Conservation (phyloP, 2,888 invertebrate genomes). For the Hermaeophaga mercurialis region DNA sequence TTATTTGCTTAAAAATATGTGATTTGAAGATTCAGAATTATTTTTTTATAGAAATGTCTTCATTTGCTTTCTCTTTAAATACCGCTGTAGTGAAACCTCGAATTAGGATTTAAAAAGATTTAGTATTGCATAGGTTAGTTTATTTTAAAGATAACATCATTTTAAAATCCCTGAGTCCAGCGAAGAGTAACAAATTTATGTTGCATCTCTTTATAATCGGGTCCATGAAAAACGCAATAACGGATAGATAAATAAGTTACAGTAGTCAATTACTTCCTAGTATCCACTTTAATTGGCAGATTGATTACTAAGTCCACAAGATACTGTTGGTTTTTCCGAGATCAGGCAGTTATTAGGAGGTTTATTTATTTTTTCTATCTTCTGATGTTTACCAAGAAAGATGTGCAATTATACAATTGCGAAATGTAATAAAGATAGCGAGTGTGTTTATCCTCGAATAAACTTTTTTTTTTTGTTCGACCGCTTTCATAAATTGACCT, state of each 20-base stretch:
- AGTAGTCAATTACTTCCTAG: constrained; percentile 12
- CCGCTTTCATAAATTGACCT: constrained; percentile 14
- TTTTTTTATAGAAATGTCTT: too few species aligned
- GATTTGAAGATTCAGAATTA: too few species aligned
- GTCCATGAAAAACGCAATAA: constrained; percentile 10
- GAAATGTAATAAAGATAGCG: constrained; percentile 13
- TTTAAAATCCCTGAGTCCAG: not conserved
- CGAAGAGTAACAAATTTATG: not conserved
- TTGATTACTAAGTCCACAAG: constrained; percentile 12
- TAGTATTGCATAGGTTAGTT: too few species aligned
- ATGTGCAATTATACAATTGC: constrained; percentile 13
- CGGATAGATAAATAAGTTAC: constrained; percentile 15
- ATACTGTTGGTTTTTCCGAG: constrained; percentile 8
- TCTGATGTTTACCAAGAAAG: not conserved
- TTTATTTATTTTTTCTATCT: constrained; percentile 3
- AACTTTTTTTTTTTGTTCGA: constrained; percentile 2
- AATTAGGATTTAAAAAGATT: too few species aligned
- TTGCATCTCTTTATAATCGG: not conserved
- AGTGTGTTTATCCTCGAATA: not conserved
- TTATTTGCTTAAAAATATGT: too few species aligned
- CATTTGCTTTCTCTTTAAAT: too few species aligned
- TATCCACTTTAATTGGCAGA: constrained; percentile 19
- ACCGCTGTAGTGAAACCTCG: too few species aligned
- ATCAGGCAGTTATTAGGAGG: constrained; percentile 14
- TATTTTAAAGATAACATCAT: too few species aligned